phyloP scores from a whole-genome alignment of 2,113 vertebrate species.

The Probosciger aterrimus region DNA sequence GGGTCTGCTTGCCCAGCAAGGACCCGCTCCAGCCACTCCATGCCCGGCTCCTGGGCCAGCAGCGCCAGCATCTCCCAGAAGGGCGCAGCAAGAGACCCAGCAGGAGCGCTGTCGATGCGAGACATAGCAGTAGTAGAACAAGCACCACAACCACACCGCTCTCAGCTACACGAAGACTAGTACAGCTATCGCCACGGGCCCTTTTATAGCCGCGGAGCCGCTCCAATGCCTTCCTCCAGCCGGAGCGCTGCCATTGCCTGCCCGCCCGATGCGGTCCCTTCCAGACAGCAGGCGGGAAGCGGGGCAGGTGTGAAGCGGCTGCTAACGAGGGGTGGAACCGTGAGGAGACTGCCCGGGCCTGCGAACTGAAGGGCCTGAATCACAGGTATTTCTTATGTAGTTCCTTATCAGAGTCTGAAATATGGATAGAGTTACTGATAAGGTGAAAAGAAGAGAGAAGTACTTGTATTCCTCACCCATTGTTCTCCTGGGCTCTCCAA shows the following conservation, averaged over 20 bases:
- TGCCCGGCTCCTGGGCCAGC: not conserved
- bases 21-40: not conserved
- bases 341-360: fast-evolving
- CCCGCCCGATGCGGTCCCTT: too few species aligned
- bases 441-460: not conserved
- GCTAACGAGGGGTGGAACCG: not conserved
- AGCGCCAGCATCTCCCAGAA: constrained; percentile 37
- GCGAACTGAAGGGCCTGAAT: fast-evolving
- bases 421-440: fast-evolving
- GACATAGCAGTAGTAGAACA: fast-evolving
- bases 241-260: not conserved
- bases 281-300: too few species aligned
- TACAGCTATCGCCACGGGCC: fast-evolving
- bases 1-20: fast-evolving
- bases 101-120: fast-evolving
- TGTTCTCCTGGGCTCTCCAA: not conserved
- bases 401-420: too few species aligned
- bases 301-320: not conserved
- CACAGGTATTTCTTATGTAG: fast-evolving
- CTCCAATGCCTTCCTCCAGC: fast-evolving
- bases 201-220: not conserved
- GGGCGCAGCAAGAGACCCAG: fast-evolving
- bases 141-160: fast-evolving
- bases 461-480: fast-evolving
- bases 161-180: fast-evolving